Evolutionary conservation across 2,797 vertebrate species (phyloP).

Genomic region (Streptopelia turtur): DNA sequence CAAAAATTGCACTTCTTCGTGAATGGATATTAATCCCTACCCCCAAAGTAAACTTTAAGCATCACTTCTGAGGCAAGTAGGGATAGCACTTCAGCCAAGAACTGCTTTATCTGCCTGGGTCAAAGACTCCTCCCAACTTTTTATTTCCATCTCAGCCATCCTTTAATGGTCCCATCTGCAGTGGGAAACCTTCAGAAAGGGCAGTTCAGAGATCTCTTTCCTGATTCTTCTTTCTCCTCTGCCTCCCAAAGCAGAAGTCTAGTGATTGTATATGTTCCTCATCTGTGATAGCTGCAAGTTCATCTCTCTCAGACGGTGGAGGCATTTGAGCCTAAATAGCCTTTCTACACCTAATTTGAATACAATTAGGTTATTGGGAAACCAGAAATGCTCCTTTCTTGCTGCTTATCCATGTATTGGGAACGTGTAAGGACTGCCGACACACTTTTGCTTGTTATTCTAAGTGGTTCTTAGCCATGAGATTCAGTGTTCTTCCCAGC

Average conservation of each 20-base stretch:
- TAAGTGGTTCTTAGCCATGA: neutral
- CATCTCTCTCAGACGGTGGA: neutral
- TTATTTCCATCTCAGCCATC: neutral
- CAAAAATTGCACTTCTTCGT: neutral
- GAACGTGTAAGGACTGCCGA: neutral
- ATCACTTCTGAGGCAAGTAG: neutral
- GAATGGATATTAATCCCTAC: neutral
- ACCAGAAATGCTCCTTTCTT: neutral
- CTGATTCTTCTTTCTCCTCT: neutral
- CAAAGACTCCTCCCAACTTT: neutral
- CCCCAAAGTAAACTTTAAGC: neutral
- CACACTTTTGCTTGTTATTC: neutral
- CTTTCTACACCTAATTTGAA: neutral
- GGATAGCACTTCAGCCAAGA: neutral
- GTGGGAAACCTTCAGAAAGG: neutral
- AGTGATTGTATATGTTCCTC: neutral
- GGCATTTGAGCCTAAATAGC: neutral
- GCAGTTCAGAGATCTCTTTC: neutral
- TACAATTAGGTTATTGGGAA: neutral
- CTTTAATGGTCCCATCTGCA: neutral
- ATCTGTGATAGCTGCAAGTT: neutral
- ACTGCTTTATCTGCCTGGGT: neutral
- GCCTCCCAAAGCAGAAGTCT: neutral
- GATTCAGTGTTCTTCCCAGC: neutral
- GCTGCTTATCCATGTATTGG: accelerated